phyloP scores from a whole-genome alignment of 2,113 vertebrate species.

The Apodemus sylvaticus region DNA sequence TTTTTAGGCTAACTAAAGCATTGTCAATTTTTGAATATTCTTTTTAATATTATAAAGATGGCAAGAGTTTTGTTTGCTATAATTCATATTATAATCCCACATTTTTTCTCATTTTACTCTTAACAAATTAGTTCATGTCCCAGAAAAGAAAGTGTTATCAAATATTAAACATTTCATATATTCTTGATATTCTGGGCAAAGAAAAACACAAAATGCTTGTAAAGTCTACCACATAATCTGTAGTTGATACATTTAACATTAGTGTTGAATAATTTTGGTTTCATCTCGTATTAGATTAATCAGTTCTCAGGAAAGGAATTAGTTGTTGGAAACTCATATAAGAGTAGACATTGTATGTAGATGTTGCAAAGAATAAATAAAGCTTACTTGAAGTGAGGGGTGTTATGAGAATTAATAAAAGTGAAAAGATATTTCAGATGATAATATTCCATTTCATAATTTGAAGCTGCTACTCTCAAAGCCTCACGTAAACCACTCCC shows the following conservation, averaged over 20 bases:
- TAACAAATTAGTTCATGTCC: background rate
- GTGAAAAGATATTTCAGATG: background rate
- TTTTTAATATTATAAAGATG: background rate
- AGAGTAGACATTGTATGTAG: background rate
- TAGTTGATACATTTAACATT: background rate
- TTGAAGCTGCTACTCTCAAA: conserved; percentile 16
- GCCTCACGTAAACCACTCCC: background rate
- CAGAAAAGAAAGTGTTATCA: background rate
- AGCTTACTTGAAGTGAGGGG: background rate
- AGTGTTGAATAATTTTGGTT: background rate
- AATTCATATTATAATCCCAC: background rate
- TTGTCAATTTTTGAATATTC: background rate
- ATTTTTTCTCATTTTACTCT: background rate
- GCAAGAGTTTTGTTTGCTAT: background rate
- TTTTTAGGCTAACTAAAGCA: conserved; percentile 1
- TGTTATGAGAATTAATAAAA: background rate
- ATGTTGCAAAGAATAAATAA: background rate
- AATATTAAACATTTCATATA: background rate
- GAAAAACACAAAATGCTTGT: background rate
- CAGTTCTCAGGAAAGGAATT: background rate
- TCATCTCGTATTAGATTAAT: background rate
- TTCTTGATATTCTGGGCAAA: background rate
- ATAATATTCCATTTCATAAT: background rate
- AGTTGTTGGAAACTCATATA: background rate
- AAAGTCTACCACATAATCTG: background rate